A percentile compares a stretch with the other conserved stretches of the same genome.
phyloP scores from a whole-genome alignment of 92 coral and sea anemone genomes.

The Palythoa caribaeorum region DNA sequence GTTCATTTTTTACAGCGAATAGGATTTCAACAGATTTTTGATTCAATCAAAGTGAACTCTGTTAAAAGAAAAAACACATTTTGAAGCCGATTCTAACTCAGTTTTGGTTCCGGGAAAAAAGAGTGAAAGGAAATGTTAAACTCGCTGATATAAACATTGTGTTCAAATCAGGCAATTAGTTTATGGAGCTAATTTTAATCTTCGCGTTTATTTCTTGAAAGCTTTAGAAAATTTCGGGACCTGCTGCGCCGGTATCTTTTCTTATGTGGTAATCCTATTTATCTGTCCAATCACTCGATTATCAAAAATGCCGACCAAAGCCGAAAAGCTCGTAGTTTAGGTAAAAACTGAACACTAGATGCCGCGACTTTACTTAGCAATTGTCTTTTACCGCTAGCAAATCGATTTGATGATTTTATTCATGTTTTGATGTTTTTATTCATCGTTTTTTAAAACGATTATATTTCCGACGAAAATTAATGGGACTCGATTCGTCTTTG shows the following conservation, averaged over 20 bases:
- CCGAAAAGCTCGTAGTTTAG: constrained; percentile 18
- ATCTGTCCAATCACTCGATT: constrained; percentile 24
- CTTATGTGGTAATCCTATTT: constrained; percentile 28
- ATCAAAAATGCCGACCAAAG: constrained; percentile 31
- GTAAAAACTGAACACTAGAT: neutral
- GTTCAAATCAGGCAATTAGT: constrained; percentile 20
- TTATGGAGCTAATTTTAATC: constrained; percentile 45
- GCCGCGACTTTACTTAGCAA: constrained; percentile 25
- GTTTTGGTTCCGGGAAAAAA: neutral
- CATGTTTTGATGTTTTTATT: constrained; percentile 39
- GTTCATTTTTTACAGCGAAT: too few relatives aligned
- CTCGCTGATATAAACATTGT: constrained; percentile 16
- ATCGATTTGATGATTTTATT: constrained; percentile 45
- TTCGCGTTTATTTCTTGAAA: constrained; percentile 38
- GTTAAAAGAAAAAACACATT: neutral
- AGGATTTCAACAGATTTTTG: too few relatives aligned
- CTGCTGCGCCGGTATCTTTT: constrained; percentile 40
- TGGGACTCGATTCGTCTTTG: neutral
- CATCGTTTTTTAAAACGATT: constrained; percentile 49
- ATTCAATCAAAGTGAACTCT: too few relatives aligned
- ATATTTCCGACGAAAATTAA: constrained; percentile 9
- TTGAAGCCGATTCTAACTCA: neutral
- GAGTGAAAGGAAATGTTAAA: neutral
- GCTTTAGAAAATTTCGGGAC: constrained; percentile 14
- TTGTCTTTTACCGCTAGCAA: constrained; percentile 35